Conservation (phyloP, 2,113 vertebrate species). For the Eurystomus gularis region DNA sequence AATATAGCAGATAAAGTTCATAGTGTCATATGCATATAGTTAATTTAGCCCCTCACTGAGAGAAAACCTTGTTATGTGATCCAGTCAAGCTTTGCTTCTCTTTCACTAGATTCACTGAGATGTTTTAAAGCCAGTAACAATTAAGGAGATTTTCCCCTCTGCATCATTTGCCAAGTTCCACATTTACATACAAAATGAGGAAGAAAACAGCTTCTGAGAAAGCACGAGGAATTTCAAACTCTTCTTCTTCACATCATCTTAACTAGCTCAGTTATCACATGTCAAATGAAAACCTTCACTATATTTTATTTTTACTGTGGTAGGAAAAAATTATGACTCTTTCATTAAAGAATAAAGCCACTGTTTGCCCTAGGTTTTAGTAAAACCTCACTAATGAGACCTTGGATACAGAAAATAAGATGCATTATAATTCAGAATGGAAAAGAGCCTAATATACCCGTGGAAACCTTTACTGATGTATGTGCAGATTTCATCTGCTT, state of each 20-base stretch:
- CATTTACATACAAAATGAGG: neutral
- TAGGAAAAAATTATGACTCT: neutral
- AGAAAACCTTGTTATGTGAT: neutral
- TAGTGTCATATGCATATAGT: neutral
- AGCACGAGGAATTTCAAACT: neutral
- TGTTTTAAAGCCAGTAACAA: neutral
- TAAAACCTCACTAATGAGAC: neutral
- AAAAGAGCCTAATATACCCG: neutral
- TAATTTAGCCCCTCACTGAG: neutral
- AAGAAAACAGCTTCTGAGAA: neutral
- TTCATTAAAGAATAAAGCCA: slow-evolving; percentile 17
- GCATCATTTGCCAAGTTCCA: neutral
- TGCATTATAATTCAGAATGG: neutral
- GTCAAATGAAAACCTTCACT: neutral
- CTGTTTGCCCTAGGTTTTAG: neutral
- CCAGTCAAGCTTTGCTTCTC: neutral
- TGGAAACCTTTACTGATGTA: neutral
- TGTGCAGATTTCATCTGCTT: neutral
- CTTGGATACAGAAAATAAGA: neutral
- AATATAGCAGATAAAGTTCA: neutral
- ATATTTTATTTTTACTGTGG: neutral
- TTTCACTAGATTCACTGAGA: neutral
- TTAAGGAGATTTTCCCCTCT: neutral
- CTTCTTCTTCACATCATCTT: neutral
- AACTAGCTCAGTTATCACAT: neutral